Base-by-base conservation (phyloP, 1,140 invertebrate species). In the Aphaenogaster ashmeadi region DNA sequence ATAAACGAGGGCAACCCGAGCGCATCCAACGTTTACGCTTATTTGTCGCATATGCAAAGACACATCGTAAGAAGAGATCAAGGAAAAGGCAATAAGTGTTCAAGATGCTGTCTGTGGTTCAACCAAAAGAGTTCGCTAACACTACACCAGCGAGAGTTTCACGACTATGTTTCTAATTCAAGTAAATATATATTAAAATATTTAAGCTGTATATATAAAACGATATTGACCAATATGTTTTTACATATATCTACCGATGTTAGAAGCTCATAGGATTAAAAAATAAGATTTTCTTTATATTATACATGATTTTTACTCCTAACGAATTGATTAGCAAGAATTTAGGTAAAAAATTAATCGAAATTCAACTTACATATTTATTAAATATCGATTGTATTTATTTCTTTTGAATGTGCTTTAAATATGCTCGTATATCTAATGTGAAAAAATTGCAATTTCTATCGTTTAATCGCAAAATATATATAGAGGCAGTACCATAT, bases 71-170 rank as follows among this genome's bases (percentile, higher is more conserved):
- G 95, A 74, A 91, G 93, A 58, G 96, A 96, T 86, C 96, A 97
- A 92, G 95, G 96, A 2, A 93, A 96, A 11, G 96, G 97, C 36
- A 96, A 97, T 50, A 96, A 97, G 81, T 98, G 97, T 94, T 95
- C 95, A 38, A 96, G 96, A 92, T 98, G 97, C 92, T 96, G 96
- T 84, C 95, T 97, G n/a, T 97, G 96, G 95, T 98, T 98, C 92
- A 96, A 97, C 21, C 97, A 97, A 91, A 97, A 97, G 86, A 96
- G 97, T 94, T 92, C 93, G 5, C 86, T 96, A 6, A 95, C 94
- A 69, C 85, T 91, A 27, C 96, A 96, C 90, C 94, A 95, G 33
- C 89, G 80, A 15, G 93, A 95, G 38, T 86, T 95, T 5, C 95
- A 95, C 52, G 88, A 86, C 13, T 84, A 47, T 69, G 90, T 92